Evolutionary conservation across 1,140 invertebrate species (phyloP), one percentile per base, ranked within the genome.

Genomic region (Heliconius melpomene): DNA sequence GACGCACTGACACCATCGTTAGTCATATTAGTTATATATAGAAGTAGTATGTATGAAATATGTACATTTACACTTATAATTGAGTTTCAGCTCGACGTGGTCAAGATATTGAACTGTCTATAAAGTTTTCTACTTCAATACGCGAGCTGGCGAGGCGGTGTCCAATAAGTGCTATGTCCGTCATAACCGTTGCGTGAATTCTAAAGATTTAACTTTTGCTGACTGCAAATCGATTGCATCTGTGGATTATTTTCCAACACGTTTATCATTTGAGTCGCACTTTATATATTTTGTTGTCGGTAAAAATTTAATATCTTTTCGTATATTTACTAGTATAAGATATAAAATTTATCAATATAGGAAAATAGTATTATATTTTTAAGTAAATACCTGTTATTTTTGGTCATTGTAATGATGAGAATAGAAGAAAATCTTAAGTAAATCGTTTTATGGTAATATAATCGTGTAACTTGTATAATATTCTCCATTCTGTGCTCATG

Each of bases 41-140:
- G 20, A 0, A 23, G 5, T 3, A 23, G 23, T 66, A 66, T 66
- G 1, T 26, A 29, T 66, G 57, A 57, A 23, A 57, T 66, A 26
- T 66, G 23, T 66, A 13, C 26, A 26, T 66, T n/a, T 9, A 29
- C 60, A 66, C 60, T 66, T 66, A 66, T 66, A 66, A 66, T 66
- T 66, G 26, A 66, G 60, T 66, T 66, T 46, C 16, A n/a, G 60
- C 11, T 23, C 60, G 26, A 75, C 20, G 57, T 52, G 78, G 40
- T 75, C 60, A 74, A 75, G 54, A 71, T 66, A 38, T 66, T 66
- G 46, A 76, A 57, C 72, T 66, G 70, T 76, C 74, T 77, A 77
- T 80, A 80, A 77, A 80, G 79, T 80, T 80, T 75, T 26, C 23
- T 46, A 66, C 57, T 77, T 36, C 79, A 72, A 60, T 77, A 72